These are phyloP conservation scores for Albula goreensis DNA, from an alignment of 2,113 vertebrate genomes.

Conservation along the genomic window DNA sequence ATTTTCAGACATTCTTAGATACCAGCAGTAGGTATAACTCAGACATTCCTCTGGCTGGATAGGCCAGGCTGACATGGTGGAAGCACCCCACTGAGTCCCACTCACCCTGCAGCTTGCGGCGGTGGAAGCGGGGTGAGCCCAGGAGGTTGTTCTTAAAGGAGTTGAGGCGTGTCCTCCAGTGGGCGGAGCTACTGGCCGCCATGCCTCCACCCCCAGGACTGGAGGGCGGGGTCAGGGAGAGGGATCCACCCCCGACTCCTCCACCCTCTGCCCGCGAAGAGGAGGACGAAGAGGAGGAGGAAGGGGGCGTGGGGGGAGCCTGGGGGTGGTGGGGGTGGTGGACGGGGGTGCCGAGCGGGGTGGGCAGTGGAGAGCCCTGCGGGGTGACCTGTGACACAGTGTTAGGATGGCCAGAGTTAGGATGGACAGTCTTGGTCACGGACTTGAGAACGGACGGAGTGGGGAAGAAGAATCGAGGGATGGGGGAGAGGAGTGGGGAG, in stretches of 20 bases:
- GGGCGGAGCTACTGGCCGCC: slow-evolving; percentile 73
- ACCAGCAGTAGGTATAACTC: too few relatives aligned
- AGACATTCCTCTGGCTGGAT: too few relatives aligned
- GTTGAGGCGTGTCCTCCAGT: slow-evolving; percentile 88
- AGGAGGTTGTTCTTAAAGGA: slow-evolving; percentile 92
- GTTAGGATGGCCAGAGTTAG: slow-evolving; percentile 70
- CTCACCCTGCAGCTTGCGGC: slow-evolving; percentile 89
- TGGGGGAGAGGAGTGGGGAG: slow-evolving; percentile 71
- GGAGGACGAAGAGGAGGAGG: slow-evolving; percentile 71
- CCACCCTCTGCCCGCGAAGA: slow-evolving; percentile 72
- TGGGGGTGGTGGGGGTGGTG: slow-evolving; percentile 73
- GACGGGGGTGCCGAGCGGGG: slow-evolving; percentile 79
- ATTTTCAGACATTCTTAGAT: background rate
- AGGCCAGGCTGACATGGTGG: background rate
- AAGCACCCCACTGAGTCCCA: background rate
- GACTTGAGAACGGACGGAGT: slow-evolving; percentile 78
- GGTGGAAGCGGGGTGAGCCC: slow-evolving; percentile 89
- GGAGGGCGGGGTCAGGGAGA: slow-evolving; percentile 80
- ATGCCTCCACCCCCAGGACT: slow-evolving; percentile 79
- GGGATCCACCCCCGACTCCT: slow-evolving; percentile 56
- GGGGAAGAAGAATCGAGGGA: slow-evolving; percentile 79
- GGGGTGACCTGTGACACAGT: slow-evolving; percentile 80
- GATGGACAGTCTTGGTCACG: slow-evolving; percentile 61
- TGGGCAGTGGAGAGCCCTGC: slow-evolving; percentile 78
- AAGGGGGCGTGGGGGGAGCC: slow-evolving; percentile 70